A percentile compares a stretch with the other conserved stretches of the same genome.
phyloP scores from a whole-genome alignment of 2,797 vertebrate species.

The Clarias platycephalus region DNA sequence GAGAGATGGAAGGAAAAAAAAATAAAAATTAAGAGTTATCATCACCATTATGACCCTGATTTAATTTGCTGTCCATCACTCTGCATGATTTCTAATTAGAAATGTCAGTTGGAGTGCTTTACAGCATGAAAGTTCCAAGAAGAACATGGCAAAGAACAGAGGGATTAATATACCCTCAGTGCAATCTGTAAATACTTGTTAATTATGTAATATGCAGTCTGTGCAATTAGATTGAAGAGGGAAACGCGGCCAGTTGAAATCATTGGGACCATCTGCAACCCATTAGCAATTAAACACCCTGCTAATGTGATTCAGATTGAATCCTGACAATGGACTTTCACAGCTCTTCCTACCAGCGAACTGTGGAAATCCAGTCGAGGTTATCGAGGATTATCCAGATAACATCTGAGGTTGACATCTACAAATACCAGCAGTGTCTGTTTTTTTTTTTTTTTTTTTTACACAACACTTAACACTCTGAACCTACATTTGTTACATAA shows the following conservation, averaged over 20 bases:
- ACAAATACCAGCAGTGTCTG: constrained; percentile 28
- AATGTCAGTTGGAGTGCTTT: constrained; percentile 19
- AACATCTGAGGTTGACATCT: constrained; percentile 39
- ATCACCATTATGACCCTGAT: constrained; percentile 10
- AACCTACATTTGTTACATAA: constrained; percentile 38
- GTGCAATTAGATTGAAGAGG: constrained; percentile 43
- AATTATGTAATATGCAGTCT: constrained; percentile 53
- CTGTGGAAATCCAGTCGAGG: constrained; percentile 33
- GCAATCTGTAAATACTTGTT: constrained; percentile 52
- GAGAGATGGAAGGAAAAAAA: background rate
- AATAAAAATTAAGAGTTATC: background rate
- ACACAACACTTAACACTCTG: constrained; percentile 31
- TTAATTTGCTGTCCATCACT: constrained; percentile 25
- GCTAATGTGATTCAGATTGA: constrained; percentile 52
- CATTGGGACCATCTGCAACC: constrained; percentile 50
- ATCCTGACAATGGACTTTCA: constrained; percentile 48
- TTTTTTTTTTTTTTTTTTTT: background rate
- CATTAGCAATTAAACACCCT: constrained; percentile 47
- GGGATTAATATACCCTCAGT: constrained; percentile 40
- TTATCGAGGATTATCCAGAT: constrained; percentile 44
- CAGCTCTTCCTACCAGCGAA: constrained; percentile 46
- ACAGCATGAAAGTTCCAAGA: constrained; percentile 8
- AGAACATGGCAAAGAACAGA: constrained; percentile 34
- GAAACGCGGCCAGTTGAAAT: constrained; percentile 46
- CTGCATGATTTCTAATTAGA: constrained; percentile 33